phyloP scores from a whole-genome alignment of 2,113 vertebrate species.

The Ophthalmolycus amberensis region DNA sequence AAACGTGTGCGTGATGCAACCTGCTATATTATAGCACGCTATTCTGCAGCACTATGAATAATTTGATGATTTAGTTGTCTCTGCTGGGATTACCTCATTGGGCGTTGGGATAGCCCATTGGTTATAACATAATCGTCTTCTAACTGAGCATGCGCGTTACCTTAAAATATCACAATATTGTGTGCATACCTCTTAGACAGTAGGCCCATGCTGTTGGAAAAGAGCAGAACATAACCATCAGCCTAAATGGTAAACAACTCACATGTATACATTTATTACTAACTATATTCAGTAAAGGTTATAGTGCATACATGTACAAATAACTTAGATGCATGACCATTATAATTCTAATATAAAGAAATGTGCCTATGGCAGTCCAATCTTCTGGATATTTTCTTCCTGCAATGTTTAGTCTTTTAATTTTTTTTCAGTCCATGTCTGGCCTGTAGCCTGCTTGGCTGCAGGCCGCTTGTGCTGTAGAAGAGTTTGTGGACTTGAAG shows the following conservation, averaged over 20 bases:
- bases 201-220: constrained; percentile 68
- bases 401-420: constrained; percentile 33
- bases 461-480: constrained; percentile 47
- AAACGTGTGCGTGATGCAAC: constrained; percentile 4
- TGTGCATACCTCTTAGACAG: constrained; percentile 66
- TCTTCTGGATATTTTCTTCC: constrained; percentile 15
- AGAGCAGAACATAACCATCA: constrained; percentile 70
- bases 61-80: constrained; percentile 70
- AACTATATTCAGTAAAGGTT: constrained; percentile 35
- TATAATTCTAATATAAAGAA: constrained; percentile 37
- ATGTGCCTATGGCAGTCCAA: constrained; percentile 19
- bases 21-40: constrained; percentile 30
- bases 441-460: constrained; percentile 58
- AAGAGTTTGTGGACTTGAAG: constrained; percentile 65
- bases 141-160: constrained; percentile 78
- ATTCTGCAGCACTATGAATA: constrained; percentile 55
- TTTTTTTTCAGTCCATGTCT: constrained; percentile 39
- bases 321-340: constrained; percentile 42
- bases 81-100: constrained; percentile 73
- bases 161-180: constrained; percentile 72
- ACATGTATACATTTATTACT: constrained; percentile 66
- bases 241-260: constrained; percentile 70
- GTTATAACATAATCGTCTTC: constrained; percentile 70
- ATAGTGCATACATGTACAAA: constrained; percentile 36
- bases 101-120: constrained; percentile 71